Evolutionary conservation across 2,888 invertebrate genomes (phyloP).

Genomic region (Protonemura montana): DNA sequence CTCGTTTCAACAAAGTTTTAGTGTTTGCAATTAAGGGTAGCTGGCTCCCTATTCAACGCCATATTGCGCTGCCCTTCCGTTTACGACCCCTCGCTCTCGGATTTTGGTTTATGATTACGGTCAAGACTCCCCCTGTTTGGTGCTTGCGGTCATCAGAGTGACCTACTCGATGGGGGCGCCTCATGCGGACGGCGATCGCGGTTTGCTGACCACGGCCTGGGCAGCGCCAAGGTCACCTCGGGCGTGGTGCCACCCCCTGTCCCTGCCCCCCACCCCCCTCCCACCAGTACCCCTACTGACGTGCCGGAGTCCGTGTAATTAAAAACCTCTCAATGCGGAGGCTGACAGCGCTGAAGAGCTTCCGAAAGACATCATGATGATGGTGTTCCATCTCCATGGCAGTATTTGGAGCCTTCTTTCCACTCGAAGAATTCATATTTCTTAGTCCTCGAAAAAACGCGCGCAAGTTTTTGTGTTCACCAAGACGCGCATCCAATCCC

Average conservation of each 20-base stretch:
- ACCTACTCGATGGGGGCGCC: background rate
- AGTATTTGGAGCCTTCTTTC: constrained; percentile 22
- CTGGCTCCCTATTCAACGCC: background rate
- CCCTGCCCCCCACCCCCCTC: background rate
- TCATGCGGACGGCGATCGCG: background rate
- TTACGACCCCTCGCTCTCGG: background rate
- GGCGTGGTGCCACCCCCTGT: background rate
- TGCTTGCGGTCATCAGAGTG: background rate
- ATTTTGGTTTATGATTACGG: constrained; percentile 7
- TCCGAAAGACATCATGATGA: constrained; percentile 2
- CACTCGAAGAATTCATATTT: constrained; percentile 20
- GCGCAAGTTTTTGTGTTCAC: constrained; percentile 21
- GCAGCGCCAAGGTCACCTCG: background rate
- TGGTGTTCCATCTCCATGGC: constrained; percentile 22
- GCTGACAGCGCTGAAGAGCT: background rate
- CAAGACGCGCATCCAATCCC: constrained; percentile 13
- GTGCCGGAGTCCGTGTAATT: background rate
- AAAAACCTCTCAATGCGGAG: background rate
- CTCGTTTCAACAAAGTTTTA: background rate
- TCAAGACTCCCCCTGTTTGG: background rate
- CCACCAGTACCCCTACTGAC: no score
- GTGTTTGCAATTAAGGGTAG: background rate
- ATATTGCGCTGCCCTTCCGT: background rate
- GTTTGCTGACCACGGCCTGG: background rate
- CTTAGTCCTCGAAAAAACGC: background rate